phyloP scores from a whole-genome alignment of 2,888 invertebrate species.

The Thymelicus acteon region DNA sequence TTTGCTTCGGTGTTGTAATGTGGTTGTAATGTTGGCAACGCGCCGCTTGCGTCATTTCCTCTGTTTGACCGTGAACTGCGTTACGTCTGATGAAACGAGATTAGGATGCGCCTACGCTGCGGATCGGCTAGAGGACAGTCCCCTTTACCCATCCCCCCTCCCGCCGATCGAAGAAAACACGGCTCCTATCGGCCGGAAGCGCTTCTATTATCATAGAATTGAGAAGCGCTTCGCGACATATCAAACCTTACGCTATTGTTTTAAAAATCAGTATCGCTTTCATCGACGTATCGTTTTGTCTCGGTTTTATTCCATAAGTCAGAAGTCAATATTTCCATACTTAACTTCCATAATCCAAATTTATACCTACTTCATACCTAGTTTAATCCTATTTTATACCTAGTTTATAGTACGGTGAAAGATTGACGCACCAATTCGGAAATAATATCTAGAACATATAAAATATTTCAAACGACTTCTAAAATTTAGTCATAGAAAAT shows the following conservation, averaged over 20 bases:
- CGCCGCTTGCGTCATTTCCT: slow-evolving; percentile 81
- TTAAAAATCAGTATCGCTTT: slow-evolving; percentile 15
- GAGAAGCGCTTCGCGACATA: slow-evolving; percentile 5
- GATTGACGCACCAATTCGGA: neutral
- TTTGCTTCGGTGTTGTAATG: slow-evolving; percentile 64
- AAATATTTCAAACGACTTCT: neutral
- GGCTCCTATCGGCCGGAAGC: slow-evolving; percentile 33
- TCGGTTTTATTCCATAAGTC: slow-evolving; percentile 25
- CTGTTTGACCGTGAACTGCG: slow-evolving; percentile 79
- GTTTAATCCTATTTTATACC: no score
- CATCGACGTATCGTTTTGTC: neutral
- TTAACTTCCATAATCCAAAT: slow-evolving; percentile 22
- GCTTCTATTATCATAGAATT: slow-evolving; percentile 30
- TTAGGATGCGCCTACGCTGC: slow-evolving; percentile 70
- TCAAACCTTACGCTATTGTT: slow-evolving; percentile 11
- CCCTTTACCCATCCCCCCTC: slow-evolving; percentile 47
- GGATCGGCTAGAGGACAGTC: slow-evolving; percentile 57
- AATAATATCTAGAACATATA: neutral
- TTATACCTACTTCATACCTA: no score
- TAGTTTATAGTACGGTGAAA: neutral
- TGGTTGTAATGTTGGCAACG: slow-evolving; percentile 69
- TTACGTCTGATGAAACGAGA: slow-evolving; percentile 72
- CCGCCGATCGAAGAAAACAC: slow-evolving; percentile 34
- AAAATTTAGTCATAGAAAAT: neutral
- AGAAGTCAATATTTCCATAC: slow-evolving; percentile 32